A percentile compares a stretch with the other conserved stretches of the same genome.
These are phyloP conservation scores for Acestrorhynchus altus DNA, from an alignment of 2,797 vertebrate genomes.

Conservation along the genomic window DNA sequence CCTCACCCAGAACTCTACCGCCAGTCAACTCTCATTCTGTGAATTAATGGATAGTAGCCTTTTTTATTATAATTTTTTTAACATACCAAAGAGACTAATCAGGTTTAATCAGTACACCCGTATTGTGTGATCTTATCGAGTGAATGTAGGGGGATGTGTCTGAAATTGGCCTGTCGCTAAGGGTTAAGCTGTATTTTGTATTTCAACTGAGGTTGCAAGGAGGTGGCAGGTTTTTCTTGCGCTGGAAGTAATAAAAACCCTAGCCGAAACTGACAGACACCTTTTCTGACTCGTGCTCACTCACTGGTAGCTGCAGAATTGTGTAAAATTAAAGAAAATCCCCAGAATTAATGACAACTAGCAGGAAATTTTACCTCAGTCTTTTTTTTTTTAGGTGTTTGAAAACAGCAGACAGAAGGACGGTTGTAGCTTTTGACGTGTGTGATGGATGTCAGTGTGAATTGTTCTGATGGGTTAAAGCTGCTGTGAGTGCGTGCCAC, in stretches of 20 bases:
- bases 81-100: conserved; percentile 88
- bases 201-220: conserved; percentile 50
- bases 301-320: conserved; percentile 64
- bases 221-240: conserved; percentile 71
- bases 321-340: conserved; percentile 62
- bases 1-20: conserved; percentile 95
- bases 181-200: conserved; percentile 57
- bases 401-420: conserved; percentile 77
- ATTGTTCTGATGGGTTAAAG: conserved; percentile 85
- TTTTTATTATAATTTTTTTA: conserved; percentile 54
- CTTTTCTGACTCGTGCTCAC: conserved; percentile 57
- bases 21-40: conserved; percentile 98
- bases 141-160: conserved; percentile 60
- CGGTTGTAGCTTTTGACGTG: conserved; percentile 85
- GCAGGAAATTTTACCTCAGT: conserved; percentile 93
- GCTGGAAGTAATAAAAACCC: conserved; percentile 81
- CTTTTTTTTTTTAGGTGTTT: conserved; percentile 74
- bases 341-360: conserved; percentile 68
- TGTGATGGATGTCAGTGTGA: conserved; percentile 81
- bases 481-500: conserved; percentile 92
- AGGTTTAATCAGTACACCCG: conserved; percentile 66
- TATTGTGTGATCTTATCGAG: conserved; percentile 63
- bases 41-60: conserved; percentile 81
- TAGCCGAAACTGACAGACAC: conserved; percentile 59
- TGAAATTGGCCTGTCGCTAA: conserved; percentile 43